Conservation (phyloP, 2,888 invertebrate genomes). For the Meteorus cinctellus region DNA sequence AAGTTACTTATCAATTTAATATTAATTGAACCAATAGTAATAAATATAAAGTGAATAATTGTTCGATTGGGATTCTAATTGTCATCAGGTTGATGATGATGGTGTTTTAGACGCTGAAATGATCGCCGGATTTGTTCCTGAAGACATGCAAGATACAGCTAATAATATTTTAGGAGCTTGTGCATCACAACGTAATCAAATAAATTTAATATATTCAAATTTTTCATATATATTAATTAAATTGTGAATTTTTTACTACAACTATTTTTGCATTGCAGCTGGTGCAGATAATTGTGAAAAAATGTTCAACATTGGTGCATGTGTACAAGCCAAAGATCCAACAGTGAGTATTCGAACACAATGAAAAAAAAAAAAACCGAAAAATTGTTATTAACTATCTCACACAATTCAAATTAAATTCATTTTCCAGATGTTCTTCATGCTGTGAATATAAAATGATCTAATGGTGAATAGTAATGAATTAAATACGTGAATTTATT, state of each 20-base stretch:
- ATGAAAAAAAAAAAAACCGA: too few species aligned
- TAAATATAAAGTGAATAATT: background rate
- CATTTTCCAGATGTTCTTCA: constrained; percentile 63
- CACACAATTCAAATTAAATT: too few species aligned
- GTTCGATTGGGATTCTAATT: constrained; percentile 22
- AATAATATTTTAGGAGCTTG: constrained; percentile 54
- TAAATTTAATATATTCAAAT: background rate
- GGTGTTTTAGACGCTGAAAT: constrained; percentile 64
- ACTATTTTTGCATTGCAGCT: constrained; percentile 45
- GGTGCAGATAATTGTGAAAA: constrained; percentile 64
- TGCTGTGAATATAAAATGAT: constrained; percentile 56
- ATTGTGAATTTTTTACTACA: background rate
- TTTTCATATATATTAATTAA: background rate
- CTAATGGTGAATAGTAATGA: constrained; percentile 8
- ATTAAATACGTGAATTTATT: constrained; percentile 24
- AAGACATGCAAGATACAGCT: constrained; percentile 54
- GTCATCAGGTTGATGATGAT: constrained; percentile 64
- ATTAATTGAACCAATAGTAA: background rate
- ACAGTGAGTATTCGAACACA: constrained; percentile 57
- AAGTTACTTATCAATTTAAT: constrained; percentile 41
- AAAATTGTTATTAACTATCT: too few species aligned
- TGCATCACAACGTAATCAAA: constrained; percentile 53
- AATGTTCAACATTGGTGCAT: constrained; percentile 60
- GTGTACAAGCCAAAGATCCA: constrained; percentile 59
- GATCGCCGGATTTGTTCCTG: constrained; percentile 64